Conservation (phyloP, 2,888 invertebrate species). For the Eucriotettix oculatus region DNA sequence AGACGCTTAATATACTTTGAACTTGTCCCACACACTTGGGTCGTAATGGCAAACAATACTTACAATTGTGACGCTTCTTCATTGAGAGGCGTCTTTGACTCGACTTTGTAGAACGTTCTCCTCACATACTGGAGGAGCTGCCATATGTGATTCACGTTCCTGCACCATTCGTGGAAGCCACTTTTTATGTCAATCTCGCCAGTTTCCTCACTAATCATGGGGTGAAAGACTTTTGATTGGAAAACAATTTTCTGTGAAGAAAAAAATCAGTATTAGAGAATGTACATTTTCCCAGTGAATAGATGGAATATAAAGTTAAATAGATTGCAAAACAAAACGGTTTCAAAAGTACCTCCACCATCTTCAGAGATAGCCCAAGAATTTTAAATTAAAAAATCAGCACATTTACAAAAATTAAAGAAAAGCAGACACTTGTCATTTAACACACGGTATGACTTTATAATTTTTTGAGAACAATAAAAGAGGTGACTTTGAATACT, state of each 20-base stretch:
- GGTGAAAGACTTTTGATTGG: constrained; percentile 73
- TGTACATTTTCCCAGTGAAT: not conserved
- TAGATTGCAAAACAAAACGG: not conserved
- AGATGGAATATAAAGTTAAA: not conserved
- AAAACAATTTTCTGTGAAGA: constrained; percentile 59
- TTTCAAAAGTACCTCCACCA: no score
- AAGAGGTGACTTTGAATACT: no score
- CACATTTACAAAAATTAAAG: no score
- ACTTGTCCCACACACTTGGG: no score
- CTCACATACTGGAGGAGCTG: constrained; percentile 74
- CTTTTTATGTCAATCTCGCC: constrained; percentile 60
- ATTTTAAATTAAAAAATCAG: no score
- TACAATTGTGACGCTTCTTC: constrained; percentile 52
- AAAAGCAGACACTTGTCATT: no score
- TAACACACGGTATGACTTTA: no score
- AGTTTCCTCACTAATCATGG: constrained; percentile 60
- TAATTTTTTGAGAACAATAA: no score
- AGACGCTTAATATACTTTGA: no score
- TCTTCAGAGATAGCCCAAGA: no score
- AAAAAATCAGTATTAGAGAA: constrained; percentile 6
- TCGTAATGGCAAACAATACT: constrained; percentile 20
- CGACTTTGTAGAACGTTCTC: constrained; percentile 68
- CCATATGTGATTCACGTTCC: constrained; percentile 71
- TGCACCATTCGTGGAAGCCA: constrained; percentile 76
- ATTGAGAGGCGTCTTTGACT: constrained; percentile 53